Percentiles rank a stretch among this genome's conserved stretches.
Evolutionary conservation across 2,113 vertebrate species (phyloP).

Genomic region (Notarius lentiginosus): DNA sequence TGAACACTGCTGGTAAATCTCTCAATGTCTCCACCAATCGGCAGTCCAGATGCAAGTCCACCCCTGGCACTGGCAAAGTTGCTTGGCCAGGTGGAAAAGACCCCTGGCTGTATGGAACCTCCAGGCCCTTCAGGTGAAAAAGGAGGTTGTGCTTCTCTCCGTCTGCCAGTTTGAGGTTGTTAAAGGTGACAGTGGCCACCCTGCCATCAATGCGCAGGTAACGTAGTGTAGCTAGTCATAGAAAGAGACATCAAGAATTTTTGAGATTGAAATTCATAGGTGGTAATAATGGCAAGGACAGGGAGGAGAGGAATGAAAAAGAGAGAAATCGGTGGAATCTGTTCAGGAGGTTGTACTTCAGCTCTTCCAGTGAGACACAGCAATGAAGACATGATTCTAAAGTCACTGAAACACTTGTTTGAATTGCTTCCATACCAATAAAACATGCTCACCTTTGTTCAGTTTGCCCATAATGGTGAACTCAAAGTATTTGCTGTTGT

Average conservation of each 20-base stretch:
- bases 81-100: slow-evolving; percentile 29
- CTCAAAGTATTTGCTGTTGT: slow-evolving; percentile 94
- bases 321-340: not conserved
- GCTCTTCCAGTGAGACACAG: not conserved
- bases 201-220: slow-evolving; percentile 86
- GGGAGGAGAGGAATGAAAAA: not conserved
- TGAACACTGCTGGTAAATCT: slow-evolving; percentile 85
- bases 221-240: slow-evolving; percentile 78
- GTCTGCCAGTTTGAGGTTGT: slow-evolving; percentile 88
- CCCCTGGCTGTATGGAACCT: slow-evolving; percentile 64
- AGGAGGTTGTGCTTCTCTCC: slow-evolving; percentile 87
- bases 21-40: slow-evolving; percentile 81
- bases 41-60: slow-evolving; percentile 91
- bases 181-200: slow-evolving; percentile 87
- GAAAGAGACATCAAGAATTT: not conserved
- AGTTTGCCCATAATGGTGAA: slow-evolving; percentile 90
- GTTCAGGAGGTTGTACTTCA: not conserved
- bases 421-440: not conserved
- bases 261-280: not conserved
- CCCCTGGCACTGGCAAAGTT: slow-evolving; percentile 57
- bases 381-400: not conserved
- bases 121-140: slow-evolving; percentile 84
- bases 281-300: not conserved
- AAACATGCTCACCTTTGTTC: slow-evolving; percentile 82
- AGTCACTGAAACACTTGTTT: not conserved